Conservation (phyloP, 1,140 invertebrate species). For the Drosophila neocordata region DNA sequence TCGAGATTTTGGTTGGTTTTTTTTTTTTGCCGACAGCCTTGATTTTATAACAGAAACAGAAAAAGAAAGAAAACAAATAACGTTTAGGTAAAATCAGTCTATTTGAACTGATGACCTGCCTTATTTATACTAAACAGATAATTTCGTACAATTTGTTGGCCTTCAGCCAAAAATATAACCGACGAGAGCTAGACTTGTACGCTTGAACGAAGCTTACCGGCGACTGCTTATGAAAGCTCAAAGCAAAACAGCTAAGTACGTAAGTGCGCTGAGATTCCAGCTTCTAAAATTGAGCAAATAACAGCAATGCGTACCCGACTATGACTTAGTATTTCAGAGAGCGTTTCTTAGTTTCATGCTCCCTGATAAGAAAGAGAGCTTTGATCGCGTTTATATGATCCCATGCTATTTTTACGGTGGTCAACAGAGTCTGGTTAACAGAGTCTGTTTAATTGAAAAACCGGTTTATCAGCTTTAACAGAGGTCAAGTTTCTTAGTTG, state of each 20-base stretch:
- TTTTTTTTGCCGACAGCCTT: conserved; percentile 10
- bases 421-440: neutral
- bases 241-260: conserved; percentile 9
- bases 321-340: neutral
- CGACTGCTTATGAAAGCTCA: conserved; percentile 6
- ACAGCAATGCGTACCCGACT: neutral
- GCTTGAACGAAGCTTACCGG: conserved; percentile 7
- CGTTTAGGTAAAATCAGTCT: conserved; percentile 11
- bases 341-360: neutral
- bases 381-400: neutral
- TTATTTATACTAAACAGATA: neutral
- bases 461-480: conserved; percentile 4
- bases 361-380: conserved; percentile 3
- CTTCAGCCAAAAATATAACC: neutral
- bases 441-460: neutral
- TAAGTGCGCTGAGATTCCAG: neutral
- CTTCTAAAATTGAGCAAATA: neutral
- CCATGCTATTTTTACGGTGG: neutral
- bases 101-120: conserved; percentile 3
- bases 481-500: neutral
- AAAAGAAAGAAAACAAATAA: conserved; percentile 15
- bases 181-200: neutral
- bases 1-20: neutral
- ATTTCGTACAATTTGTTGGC: conserved; percentile 4
- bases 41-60: conserved; percentile 7